phyloP scores from a whole-genome alignment of 2,888 invertebrate genomes.

The Fabriciana adippe region DNA sequence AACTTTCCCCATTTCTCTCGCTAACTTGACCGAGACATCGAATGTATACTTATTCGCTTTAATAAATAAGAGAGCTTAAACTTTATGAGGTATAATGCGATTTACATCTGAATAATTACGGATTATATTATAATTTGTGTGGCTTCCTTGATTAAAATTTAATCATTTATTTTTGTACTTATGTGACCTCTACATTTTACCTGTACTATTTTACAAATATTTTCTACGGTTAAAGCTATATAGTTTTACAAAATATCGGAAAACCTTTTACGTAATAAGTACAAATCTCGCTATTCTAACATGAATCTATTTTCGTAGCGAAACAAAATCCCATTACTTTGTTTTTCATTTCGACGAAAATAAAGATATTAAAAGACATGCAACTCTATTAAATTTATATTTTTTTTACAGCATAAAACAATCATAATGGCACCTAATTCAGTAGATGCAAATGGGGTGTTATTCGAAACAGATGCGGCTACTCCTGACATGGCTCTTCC shows the following conservation, averaged over 20 bases:
- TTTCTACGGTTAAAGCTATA: too few relatives aligned
- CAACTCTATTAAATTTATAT: background rate
- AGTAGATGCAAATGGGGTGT: conserved; percentile 69
- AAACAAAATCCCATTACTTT: too few relatives aligned
- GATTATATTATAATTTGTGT: too few relatives aligned
- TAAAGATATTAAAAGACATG: background rate
- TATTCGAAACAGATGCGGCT: conserved; percentile 74
- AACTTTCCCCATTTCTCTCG: conserved; percentile 2
- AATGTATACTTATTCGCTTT: conserved; percentile 3
- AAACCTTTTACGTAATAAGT: too few relatives aligned
- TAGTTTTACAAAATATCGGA: too few relatives aligned
- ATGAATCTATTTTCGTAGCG: too few relatives aligned
- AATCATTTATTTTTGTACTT: too few relatives aligned
- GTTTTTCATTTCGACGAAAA: too few relatives aligned
- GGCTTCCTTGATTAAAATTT: too few relatives aligned
- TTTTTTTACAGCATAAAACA: conserved; percentile 24
- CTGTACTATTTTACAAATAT: too few relatives aligned
- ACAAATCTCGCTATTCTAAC: too few relatives aligned
- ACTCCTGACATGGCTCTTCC: conserved; percentile 72
- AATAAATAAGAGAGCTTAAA: background rate
- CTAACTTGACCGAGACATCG: background rate
- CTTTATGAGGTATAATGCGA: background rate
- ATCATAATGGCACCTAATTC: conserved; percentile 71
- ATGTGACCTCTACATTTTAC: too few relatives aligned
- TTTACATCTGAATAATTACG: background rate